Evolutionary conservation across 2,797 vertebrate genomes (phyloP).

Genomic region (Characodon lateralis): DNA sequence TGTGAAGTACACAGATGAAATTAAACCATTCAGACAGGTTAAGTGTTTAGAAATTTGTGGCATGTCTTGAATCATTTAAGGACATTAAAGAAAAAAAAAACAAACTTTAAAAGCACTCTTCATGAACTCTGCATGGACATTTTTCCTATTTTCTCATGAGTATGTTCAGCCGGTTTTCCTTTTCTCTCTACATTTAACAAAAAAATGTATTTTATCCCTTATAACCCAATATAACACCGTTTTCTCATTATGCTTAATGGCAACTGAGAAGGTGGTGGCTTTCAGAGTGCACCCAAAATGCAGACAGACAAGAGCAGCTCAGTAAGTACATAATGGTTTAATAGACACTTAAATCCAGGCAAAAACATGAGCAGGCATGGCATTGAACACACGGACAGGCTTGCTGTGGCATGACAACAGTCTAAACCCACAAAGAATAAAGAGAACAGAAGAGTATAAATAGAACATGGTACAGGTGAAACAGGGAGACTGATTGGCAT

Average conservation of each 20-base stretch:
- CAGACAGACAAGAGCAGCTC: no score
- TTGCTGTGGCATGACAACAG: no score
- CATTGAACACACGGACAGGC: no score
- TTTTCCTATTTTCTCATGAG: background rate
- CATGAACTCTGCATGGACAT: background rate
- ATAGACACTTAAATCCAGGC: no score
- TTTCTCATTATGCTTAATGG: background rate
- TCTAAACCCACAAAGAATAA: no score
- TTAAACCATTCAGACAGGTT: conserved; percentile 11
- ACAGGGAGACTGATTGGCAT: no score
- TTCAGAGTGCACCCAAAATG: no score
- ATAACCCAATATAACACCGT: background rate
- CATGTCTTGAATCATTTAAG: conserved; percentile 5
- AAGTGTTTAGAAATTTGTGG: conserved; percentile 1
- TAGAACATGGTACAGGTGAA: no score
- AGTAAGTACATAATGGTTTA: no score
- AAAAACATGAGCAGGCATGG: no score
- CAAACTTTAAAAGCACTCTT: background rate
- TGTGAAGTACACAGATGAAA: conserved; percentile 16
- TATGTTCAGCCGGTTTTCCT: background rate
- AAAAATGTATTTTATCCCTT: background rate
- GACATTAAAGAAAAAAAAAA: background rate
- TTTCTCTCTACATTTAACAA: background rate
- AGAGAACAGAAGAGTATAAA: no score
- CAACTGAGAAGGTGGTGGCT: no score